Evolutionary conservation across 2,113 vertebrate species (phyloP), one percentile per base, ranked within the genome.

Genomic region (Clarias batrachus): DNA sequence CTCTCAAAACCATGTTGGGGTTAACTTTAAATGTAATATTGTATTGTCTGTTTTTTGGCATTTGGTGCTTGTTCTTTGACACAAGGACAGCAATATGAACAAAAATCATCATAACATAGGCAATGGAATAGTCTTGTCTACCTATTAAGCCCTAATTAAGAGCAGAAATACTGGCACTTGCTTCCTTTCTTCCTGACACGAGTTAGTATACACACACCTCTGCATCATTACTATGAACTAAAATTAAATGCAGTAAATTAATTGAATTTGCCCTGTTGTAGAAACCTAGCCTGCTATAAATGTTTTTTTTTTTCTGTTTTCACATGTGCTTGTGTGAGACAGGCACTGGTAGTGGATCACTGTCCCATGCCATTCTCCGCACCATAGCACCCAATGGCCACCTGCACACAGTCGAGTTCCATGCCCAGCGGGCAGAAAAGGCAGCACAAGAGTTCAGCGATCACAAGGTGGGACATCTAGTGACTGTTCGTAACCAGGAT

Each of bases 261-360:
- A 37, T 41, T 73, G 19, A 48, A 74, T 25, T 52, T 74, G 8
- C 21, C 19, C 33, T 25, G 11, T 76, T 76, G 4, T 81, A 2
- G 17, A 79, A 78, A 57, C 16, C 19, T 60, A 41, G 59, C 27
- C 54, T 84, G 76, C 19, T 59, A 16, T 88, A 63, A 88, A 62
- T 90, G 54, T 82, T 62, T 48, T 82, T 33, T 5, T 48, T 6
- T 48, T 48, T 11, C 13, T 62, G 56, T 78, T 25, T 74, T 25
- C 1, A 1, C 33, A 48, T 54, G 25, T 83, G 4, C 86, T 1
- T 85, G 4, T 90, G 37, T 90, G 65, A 87, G 73, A 8, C 87
- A 99, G 98, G 98, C 48, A 99, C 98, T 0, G 98, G 98, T 85
- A 99, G 98, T 0, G 97, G 97, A n/a, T 99, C 98, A 0, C 96